Evolutionary conservation across 2,113 vertebrate genomes (phyloP).

Genomic region (Megalops atlanticus): DNA sequence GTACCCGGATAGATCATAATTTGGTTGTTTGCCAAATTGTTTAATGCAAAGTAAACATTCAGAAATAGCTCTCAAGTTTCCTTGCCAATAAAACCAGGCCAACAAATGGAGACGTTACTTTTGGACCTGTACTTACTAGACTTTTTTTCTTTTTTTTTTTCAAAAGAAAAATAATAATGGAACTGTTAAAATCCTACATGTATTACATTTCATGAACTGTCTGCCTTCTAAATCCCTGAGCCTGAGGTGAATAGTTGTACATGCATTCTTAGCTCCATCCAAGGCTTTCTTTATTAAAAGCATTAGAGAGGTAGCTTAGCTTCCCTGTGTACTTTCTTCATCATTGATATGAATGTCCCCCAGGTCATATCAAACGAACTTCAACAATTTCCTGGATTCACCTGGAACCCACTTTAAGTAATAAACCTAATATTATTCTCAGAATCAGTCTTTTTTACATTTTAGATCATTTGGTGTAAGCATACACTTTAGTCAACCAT

Average conservation of each 20-base stretch:
- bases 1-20: background rate
- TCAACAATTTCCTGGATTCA: slow-evolving; percentile 46
- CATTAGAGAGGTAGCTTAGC: slow-evolving; percentile 35
- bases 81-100: background rate
- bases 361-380: background rate
- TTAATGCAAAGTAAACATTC: background rate
- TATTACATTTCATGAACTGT: slow-evolving; percentile 56
- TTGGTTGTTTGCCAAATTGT: background rate
- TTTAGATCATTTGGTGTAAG: background rate
- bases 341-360: slow-evolving; percentile 23
- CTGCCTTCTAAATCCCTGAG: slow-evolving; percentile 34
- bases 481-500: too few relatives aligned
- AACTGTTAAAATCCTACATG: slow-evolving; percentile 42
- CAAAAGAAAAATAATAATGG: too few relatives aligned
- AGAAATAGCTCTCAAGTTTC: background rate
- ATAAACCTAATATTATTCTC: background rate
- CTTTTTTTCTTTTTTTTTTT: too few relatives aligned
- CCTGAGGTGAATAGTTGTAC: slow-evolving; percentile 40
- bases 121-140: background rate
- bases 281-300: slow-evolving; percentile 66
- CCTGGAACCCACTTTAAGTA: slow-evolving; percentile 1
- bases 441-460: background rate
- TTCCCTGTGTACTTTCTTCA: slow-evolving; percentile 16
- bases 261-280: slow-evolving; percentile 44
- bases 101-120: background rate